Percentiles rank a stretch among this genome's conserved stretches.
These are phyloP conservation scores for Scaptodrosophila latifasciaeformis DNA, from an alignment of 2,888 invertebrate species.

Conservation along the genomic window DNA sequence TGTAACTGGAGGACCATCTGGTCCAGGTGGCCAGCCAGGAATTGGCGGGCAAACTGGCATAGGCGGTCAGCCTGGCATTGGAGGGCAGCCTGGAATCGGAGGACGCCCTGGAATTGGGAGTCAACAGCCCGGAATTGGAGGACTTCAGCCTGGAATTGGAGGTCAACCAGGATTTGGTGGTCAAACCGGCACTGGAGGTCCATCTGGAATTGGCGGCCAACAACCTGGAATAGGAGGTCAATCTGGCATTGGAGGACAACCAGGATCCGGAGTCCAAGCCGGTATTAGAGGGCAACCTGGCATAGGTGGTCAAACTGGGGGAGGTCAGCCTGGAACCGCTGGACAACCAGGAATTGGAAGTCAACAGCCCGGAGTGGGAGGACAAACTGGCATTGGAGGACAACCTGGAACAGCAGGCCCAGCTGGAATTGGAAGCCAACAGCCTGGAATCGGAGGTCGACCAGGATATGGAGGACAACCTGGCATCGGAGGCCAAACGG, in stretches of 20 bases:
- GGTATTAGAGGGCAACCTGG: not conserved
- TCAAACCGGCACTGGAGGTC: constrained; percentile 6
- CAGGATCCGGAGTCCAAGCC: not conserved
- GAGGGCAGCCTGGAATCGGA: not conserved
- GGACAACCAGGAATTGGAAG: constrained; percentile 12
- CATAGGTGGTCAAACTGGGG: not conserved
- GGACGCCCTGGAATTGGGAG: constrained; percentile 8
- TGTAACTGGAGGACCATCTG: constrained; percentile 17
- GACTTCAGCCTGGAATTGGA: constrained; percentile 5
- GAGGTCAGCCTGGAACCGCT: constrained; percentile 5
- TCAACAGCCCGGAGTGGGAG: constrained; percentile 18
- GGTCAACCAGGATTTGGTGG: not conserved
- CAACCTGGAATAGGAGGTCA: constrained; percentile 9
- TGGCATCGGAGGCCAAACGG: constrained; percentile 20
- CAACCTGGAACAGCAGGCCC: constrained; percentile 7
- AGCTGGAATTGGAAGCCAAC: constrained; percentile 9
- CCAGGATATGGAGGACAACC: constrained; percentile 19
- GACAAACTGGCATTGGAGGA: constrained; percentile 15
- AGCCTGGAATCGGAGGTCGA: constrained; percentile 13
- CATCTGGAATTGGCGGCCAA: constrained; percentile 19
- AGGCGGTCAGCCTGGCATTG: constrained; percentile 3
- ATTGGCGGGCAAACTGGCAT: constrained; percentile 17
- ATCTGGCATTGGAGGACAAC: constrained; percentile 12
- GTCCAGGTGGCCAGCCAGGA: constrained; percentile 2
- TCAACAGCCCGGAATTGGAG: not conserved